Conservation (phyloP, 1,140 invertebrate genomes). For the Archegozetes longisetosus region DNA sequence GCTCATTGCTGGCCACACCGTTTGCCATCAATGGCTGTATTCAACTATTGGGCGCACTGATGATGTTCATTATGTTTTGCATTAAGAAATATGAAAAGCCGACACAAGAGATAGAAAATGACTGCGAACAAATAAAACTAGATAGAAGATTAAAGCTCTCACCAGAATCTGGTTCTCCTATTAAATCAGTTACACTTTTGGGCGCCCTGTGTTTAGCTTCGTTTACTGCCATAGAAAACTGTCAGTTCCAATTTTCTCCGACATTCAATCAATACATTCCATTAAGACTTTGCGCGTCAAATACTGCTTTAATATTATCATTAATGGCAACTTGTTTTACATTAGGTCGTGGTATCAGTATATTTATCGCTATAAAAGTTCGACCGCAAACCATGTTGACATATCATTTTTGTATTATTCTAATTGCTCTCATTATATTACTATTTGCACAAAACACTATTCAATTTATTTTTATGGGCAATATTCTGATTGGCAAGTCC, state of each 20-base stretch:
- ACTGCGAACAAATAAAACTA: not conserved
- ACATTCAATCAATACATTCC: not conserved
- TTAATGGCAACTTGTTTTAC: not conserved
- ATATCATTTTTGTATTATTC: not conserved
- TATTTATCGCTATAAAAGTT: conserved; percentile 4
- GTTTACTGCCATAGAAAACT: not conserved
- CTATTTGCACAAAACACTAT: not conserved
- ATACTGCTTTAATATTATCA: not conserved
- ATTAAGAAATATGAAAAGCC: not conserved
- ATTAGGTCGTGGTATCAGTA: not conserved
- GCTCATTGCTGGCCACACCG: not conserved
- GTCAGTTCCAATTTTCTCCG: not conserved
- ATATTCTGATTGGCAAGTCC: not conserved
- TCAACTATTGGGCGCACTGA: not conserved
- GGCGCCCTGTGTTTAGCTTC: not conserved
- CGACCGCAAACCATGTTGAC: not conserved
- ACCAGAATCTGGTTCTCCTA: not conserved
- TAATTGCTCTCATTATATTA: not conserved
- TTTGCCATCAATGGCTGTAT: not conserved
- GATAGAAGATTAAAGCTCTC: not conserved
- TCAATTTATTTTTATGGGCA: not conserved
- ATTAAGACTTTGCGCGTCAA: not conserved
- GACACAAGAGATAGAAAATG: not conserved
- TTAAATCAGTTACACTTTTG: not conserved
- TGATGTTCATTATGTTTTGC: not conserved